Base-by-base conservation (phyloP, 2,888 invertebrate genomes). In the Lamproptera curius region DNA sequence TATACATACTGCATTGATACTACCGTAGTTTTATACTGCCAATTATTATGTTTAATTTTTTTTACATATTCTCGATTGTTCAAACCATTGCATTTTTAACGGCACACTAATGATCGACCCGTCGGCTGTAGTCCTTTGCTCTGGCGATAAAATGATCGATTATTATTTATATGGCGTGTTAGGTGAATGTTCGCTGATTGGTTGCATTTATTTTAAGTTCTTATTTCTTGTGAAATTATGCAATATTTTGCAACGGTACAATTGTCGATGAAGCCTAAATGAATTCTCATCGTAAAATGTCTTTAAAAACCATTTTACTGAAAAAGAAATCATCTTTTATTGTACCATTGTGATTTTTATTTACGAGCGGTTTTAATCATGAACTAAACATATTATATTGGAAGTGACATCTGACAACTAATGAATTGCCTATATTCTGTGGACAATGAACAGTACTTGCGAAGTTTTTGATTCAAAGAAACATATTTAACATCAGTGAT, bases 161-260 rank as follows among this genome's bases (percentile, higher is more conserved):
- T 69, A 20, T 31, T 31, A 70, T 73, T 73, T 71, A n/a, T n/a
- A 67, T 71, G 63, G 68, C 62, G 63, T 71, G 71, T 74, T 73
- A 63, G 62, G 59, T 55, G 66, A 59, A 60, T 67, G 62, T 58
- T 65, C 58, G 65, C 52, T 53, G 67, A 64, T 73, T 72, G 69
- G 62, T 68, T 71, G 84, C 84, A 84, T 84, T 83, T 83, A 80
- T 76, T 66, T 70, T 72, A 69, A 71, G 65, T 58, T 55, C 56
- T 64, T 64, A 62, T 69, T 55, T 63, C 66, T 57, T 63, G n/a
- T n/a, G n/a, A 57, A 55, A 61, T 49, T 63, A 41, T 31, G n/a
- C 3, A 33, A 48, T 44, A 26, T 47, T 42, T 37, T 17, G 46
- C 48, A 51, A 50, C 46, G 52, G 49, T 51, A 46, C 43, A 50